phyloP scores from a whole-genome alignment of 2,797 vertebrate species.

The Mus minutoides region DNA sequence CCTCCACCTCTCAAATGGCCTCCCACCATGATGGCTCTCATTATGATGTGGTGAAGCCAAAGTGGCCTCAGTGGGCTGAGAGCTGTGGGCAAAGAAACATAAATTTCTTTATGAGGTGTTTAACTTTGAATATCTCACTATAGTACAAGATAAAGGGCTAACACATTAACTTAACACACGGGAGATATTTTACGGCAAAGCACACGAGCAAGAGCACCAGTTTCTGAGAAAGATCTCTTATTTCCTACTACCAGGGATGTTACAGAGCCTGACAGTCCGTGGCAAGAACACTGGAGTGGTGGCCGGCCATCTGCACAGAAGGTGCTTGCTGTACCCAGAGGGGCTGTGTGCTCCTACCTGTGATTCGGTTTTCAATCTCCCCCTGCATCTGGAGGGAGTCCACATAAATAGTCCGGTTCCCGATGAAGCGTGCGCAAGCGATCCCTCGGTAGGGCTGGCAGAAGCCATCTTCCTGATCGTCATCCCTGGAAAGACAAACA shows the following conservation, averaged over 20 bases:
- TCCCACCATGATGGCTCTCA: too few species aligned
- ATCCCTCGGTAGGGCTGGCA: conserved; percentile 98
- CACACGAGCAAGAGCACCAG: not conserved
- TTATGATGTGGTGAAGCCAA: not conserved
- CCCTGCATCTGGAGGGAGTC: conserved; percentile 99
- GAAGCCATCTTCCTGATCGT: conserved; percentile 94
- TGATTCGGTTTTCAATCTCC: conserved; percentile 98
- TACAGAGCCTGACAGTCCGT: not conserved
- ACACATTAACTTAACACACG: not conserved
- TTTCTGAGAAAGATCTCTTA: not conserved
- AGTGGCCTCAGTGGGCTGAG: not conserved
- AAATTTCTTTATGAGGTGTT: not conserved
- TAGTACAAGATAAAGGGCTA: not conserved
- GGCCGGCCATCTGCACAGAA: rapidly evolving
- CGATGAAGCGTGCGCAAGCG: conserved; percentile 97
- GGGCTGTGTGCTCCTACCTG: conserved; percentile 88
- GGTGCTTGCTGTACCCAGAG: not conserved
- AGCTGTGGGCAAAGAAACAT: not conserved
- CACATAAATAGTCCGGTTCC: conserved; percentile 97
- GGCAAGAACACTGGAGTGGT: not conserved
- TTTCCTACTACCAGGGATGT: not conserved
- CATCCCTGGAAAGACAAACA: conserved; percentile 85
- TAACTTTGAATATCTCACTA: not conserved
- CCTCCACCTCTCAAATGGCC: rapidly evolving
- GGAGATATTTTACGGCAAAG: not conserved